Conservation (phyloP, 2,113 vertebrate species). For the Bothrops jararaca region DNA sequence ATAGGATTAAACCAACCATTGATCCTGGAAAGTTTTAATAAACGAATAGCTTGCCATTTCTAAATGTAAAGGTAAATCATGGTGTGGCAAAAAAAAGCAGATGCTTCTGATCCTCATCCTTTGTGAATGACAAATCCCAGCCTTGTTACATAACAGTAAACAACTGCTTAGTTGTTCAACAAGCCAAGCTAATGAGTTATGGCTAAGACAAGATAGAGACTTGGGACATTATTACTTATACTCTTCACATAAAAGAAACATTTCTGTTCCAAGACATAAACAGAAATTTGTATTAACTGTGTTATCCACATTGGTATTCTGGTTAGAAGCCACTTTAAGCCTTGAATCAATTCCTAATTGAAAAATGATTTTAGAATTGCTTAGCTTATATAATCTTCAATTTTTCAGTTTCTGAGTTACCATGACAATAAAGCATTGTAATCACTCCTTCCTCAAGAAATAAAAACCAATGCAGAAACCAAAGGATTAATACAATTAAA, state of each 20-base stretch:
- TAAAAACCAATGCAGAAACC: slow-evolving; percentile 3
- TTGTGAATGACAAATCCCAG: neutral
- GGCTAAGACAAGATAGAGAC: neutral
- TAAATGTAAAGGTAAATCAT: neutral
- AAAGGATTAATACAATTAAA: slow-evolving; percentile 6
- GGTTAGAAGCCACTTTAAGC: neutral
- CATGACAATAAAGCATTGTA: neutral
- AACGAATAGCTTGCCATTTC: neutral
- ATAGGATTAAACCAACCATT: neutral
- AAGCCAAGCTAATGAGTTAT: neutral
- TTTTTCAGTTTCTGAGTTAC: neutral
- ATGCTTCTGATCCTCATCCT: neutral
- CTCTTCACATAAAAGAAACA: neutral
- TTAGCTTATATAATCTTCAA: neutral
- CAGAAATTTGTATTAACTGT: neutral
- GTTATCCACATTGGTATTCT: neutral
- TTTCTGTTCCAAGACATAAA: neutral
- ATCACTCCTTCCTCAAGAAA: neutral
- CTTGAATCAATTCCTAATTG: neutral
- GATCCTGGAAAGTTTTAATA: neutral
- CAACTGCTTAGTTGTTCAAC: neutral
- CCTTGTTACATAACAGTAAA: neutral
- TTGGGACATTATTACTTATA: neutral
- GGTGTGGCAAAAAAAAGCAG: neutral
- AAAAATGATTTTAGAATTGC: neutral